These are phyloP conservation scores for Trachelus tabidus DNA, from an alignment of 2,888 invertebrate genomes.

Conservation along the genomic window DNA sequence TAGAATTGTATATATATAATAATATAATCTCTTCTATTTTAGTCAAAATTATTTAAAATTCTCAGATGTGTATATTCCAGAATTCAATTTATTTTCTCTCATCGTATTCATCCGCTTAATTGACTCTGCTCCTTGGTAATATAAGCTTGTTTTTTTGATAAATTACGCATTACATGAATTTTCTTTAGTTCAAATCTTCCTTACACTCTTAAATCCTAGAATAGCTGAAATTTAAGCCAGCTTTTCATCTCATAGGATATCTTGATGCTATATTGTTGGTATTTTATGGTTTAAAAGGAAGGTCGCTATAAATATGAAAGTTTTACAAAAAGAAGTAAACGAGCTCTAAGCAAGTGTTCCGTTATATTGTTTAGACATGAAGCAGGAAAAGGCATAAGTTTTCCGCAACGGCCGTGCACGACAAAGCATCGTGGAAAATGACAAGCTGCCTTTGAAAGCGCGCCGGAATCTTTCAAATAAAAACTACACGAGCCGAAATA, in stretches of 20 bases:
- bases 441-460: not conserved
- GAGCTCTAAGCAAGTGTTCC: not conserved
- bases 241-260: not conserved
- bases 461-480: not conserved
- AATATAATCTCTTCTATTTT: too few species aligned
- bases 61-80: too few species aligned
- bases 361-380: not conserved
- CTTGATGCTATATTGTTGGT: not conserved
- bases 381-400: not conserved
- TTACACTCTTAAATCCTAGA: not conserved
- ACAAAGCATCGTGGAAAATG: not conserved
- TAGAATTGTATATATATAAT: too few species aligned
- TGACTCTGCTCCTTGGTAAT: not conserved
- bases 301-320: not conserved
- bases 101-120: not conserved
- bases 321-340: not conserved
- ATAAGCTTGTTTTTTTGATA: not conserved
- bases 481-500: not conserved
- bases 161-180: not conserved
- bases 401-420: not conserved
- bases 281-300: not conserved
- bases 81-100: too few species aligned
- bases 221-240: not conserved
- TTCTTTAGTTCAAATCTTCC: not conserved
- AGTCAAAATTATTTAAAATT: too few species aligned